A percentile compares a stretch with the other conserved stretches of the same genome.
These are phyloP conservation scores for Tokudaia tokunoshimensis DNA, from an alignment of 2,797 vertebrate genomes.

Conservation along the genomic window DNA sequence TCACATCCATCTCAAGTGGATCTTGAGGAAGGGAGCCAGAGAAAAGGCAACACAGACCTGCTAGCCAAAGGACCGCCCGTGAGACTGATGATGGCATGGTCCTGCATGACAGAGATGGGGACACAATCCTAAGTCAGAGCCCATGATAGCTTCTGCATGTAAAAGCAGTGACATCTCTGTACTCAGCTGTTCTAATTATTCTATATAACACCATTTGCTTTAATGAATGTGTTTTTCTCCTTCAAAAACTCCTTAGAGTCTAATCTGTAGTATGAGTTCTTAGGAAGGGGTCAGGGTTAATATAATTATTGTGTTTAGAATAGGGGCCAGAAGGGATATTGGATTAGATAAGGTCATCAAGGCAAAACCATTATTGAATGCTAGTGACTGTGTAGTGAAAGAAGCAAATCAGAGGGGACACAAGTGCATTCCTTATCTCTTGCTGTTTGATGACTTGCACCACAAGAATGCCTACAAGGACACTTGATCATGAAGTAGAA, in stretches of 20 bases:
- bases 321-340: neutral
- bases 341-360: too few species aligned
- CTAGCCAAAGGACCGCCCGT: conserved; percentile 42
- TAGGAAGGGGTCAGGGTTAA: neutral
- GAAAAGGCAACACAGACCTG: conserved; percentile 62
- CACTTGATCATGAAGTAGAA: neutral
- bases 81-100: conserved; percentile 23
- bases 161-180: rapidly evolving
- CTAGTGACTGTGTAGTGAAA: neutral
- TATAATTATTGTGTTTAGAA: neutral
- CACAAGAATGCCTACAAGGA: too few species aligned
- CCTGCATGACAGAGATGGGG: conserved; percentile 56
- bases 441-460: neutral
- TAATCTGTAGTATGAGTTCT: neutral
- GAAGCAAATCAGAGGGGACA: neutral
- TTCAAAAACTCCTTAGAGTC: neutral
- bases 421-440: neutral
- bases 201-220: rapidly evolving
- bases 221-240: neutral
- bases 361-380: neutral
- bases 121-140: neutral
- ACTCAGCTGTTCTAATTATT: neutral
- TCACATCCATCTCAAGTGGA: neutral
- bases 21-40: neutral
- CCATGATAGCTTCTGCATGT: rapidly evolving